Conservation (phyloP, 1,140 invertebrate genomes). For the Drosophila mauritiana region DNA sequence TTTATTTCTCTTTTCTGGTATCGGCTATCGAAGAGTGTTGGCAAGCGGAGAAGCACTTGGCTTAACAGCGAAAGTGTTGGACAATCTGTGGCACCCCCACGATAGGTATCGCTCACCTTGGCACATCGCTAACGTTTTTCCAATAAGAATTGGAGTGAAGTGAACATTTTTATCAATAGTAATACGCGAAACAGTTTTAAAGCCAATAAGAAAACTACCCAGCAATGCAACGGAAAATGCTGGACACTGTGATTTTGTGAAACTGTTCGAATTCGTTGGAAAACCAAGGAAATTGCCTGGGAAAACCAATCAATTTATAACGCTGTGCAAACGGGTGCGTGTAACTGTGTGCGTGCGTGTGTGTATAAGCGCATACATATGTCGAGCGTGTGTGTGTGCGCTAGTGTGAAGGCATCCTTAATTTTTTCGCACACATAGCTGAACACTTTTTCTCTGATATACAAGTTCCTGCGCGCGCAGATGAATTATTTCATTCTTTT, state of each 20-base stretch:
- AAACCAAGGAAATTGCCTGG: slow-evolving; percentile 38
- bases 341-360: slow-evolving; percentile 54
- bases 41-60: neutral
- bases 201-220: slow-evolving; percentile 7
- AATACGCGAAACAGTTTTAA: slow-evolving; percentile 26
- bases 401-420: slow-evolving; percentile 15
- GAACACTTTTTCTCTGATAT: slow-evolving; percentile 59
- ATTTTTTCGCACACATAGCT: slow-evolving; percentile 3
- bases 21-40: neutral
- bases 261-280: slow-evolving; percentile 26
- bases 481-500: neutral
- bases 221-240: slow-evolving; percentile 45
- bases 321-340: slow-evolving; percentile 72
- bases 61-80: neutral
- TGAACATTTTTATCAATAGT: slow-evolving; percentile 42
- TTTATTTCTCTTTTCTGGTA: neutral
- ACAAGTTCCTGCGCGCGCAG: slow-evolving; percentile 32
- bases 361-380: slow-evolving; percentile 44
- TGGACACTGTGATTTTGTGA: slow-evolving; percentile 48
- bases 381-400: slow-evolving; percentile 47
- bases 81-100: slow-evolving; percentile 4
- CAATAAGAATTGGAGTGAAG: slow-evolving; percentile 41
- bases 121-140: slow-evolving; percentile 28
- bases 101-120: slow-evolving; percentile 14
- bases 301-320: slow-evolving; percentile 64